A percentile compares a stretch with the other conserved stretches of the same genome.
Evolutionary conservation across 2,113 vertebrate genomes (phyloP).

Genomic region (Castor canadensis): DNA sequence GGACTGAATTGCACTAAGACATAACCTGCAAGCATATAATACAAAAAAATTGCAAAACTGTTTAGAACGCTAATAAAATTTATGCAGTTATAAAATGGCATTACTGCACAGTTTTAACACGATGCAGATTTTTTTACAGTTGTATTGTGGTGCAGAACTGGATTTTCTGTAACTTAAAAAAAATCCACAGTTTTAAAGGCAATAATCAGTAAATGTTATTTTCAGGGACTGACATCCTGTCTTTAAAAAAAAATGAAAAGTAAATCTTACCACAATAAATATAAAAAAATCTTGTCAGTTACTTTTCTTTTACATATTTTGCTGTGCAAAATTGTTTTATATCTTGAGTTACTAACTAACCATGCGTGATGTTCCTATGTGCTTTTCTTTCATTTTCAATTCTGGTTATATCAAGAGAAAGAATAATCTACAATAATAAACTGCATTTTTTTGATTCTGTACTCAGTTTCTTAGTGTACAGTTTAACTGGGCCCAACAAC

Average conservation of each 20-base stretch:
- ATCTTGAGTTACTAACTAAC: conserved; percentile 96
- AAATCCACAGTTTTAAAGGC: conserved; percentile 95
- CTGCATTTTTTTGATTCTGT: conserved; percentile 89
- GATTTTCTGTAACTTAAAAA: conserved; percentile 92
- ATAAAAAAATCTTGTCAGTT: conserved; percentile 96
- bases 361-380: conserved; percentile 98
- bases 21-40: conserved; percentile 93
- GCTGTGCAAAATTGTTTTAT: conserved; percentile 99
- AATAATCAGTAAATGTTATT: conserved; percentile 98
- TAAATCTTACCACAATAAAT: conserved; percentile 95
- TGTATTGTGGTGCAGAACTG: conserved; percentile 93
- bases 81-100: conserved; percentile 90
- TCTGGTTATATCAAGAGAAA: conserved; percentile 91
- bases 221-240: conserved; percentile 98
- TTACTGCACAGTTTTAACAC: conserved; percentile 91
- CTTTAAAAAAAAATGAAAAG: conserved; percentile 94
- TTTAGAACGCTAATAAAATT: conserved; percentile 92
- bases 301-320: conserved; percentile 97
- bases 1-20: conserved; percentile 97
- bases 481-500: conserved; percentile 78
- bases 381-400: conserved; percentile 95
- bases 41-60: conserved; percentile 87
- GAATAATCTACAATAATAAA: conserved; percentile 93
- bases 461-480: conserved; percentile 87
- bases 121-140: conserved; percentile 93